phyloP scores from a whole-genome alignment of 2,113 vertebrate genomes.

The Gavia stellata region DNA sequence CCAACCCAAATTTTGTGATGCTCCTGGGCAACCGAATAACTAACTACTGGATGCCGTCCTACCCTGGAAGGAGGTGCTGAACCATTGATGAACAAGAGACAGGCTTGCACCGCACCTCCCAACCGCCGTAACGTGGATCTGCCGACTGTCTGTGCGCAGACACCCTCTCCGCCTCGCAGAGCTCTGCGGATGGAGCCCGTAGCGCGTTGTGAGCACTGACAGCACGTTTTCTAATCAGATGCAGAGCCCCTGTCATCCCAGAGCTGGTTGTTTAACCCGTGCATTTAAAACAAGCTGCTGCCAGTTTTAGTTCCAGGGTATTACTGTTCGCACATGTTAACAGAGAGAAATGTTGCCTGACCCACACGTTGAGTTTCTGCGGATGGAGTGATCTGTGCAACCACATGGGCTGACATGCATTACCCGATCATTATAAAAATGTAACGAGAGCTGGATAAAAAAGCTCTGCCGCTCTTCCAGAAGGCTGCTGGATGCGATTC shows the following conservation, averaged over 20 bases:
- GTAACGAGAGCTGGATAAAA: background rate
- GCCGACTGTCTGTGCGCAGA: fast-evolving
- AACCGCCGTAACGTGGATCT: fast-evolving
- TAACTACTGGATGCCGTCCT: fast-evolving
- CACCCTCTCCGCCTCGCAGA: fast-evolving
- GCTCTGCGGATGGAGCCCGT: background rate
- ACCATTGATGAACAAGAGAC: background rate
- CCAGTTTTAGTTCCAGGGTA: background rate
- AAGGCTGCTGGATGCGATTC: background rate
- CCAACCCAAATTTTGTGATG: background rate
- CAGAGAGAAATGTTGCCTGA: background rate
- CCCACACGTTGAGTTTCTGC: fast-evolving
- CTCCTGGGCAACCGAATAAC: background rate
- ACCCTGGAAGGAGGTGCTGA: background rate
- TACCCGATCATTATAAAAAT: background rate
- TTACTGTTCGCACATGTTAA: fast-evolving
- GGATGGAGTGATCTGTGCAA: background rate
- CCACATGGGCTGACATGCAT: background rate
- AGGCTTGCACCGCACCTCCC: background rate
- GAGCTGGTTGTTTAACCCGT: background rate
- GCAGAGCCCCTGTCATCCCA: background rate
- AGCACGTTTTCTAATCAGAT: fast-evolving
- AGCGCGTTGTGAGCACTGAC: fast-evolving
- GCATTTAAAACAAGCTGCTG: background rate
- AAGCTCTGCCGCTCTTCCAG: background rate